Evolutionary conservation across 2,797 vertebrate genomes (phyloP), one percentile per base, ranked within the genome.

Genomic region (Urosaurus nigricauda): DNA sequence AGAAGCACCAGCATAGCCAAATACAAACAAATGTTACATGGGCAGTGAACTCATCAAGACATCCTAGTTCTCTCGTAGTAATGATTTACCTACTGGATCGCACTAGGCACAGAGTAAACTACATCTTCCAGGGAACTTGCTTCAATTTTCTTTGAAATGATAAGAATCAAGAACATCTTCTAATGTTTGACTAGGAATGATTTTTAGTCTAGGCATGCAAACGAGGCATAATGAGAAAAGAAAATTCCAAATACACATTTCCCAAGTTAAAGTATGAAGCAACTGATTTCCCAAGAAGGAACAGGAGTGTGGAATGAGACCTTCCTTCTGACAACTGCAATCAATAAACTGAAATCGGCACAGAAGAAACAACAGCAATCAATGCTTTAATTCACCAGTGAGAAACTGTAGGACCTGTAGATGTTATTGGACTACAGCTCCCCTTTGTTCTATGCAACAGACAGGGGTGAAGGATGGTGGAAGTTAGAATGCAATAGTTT

Each of bases 1-100:
- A 71, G 40, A 29, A 65, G n/a, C 5, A 26, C 4, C 17, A 51
- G n/a, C 5, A 70, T 6, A 0, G 0, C 13, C 12, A 11, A 26
- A 35, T 14, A 56, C n/a, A 35, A 14, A 86, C 35, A 63, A 51
- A 84, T 88, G 37, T 6, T 70, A 16, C 1, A 60, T 74, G 70
- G 1, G 8, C 1, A 0, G 17, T 82, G 79, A 81, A n/a, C 8
- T 19, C 32, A 35, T 65, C 65, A 40, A 81, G 9, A 14, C 21
- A 58, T 58, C 29, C 14, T 29, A 47, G 40, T 37, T 35, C 40
- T 65, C 21, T n/a, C 58, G 21, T n/a, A 77, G 63, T 47, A 19
- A 77, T 63, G 3, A 16, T n/a, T 16, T 19, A 47, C 0, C 9
- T 47, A n/a, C 47, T 56, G 77, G 4, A 53, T 16, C 5, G 56